phyloP scores from a whole-genome alignment of 2,888 invertebrate species.

The Mimas tiliae region DNA sequence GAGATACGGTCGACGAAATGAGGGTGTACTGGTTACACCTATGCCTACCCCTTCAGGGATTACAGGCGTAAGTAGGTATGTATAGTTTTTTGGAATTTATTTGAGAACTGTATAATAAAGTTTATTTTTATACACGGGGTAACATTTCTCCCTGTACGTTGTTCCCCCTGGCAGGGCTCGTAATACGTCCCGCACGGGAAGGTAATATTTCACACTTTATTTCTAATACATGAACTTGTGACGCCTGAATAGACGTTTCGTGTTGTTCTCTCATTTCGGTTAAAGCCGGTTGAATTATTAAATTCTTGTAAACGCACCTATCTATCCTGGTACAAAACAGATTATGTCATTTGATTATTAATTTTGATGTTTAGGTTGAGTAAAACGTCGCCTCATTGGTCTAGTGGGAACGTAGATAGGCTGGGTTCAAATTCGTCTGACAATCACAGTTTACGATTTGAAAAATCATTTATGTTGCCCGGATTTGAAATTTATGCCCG shows the following conservation, averaged over 20 bases:
- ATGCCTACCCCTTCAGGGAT: no score
- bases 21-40: no score
- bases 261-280: conserved; percentile 62
- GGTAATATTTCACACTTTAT: conserved; percentile 64
- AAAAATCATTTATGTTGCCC: no score
- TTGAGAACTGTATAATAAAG: no score
- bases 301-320: conserved; percentile 39
- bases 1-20: no score
- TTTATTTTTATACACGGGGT: conserved; percentile 34
- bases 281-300: conserved; percentile 66
- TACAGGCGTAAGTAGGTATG: no score
- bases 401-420: no score
- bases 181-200: conserved; percentile 45
- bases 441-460: no score
- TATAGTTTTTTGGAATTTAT: no score
- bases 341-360: conserved; percentile 12
- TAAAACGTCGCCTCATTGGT: no score
- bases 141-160: conserved; percentile 36
- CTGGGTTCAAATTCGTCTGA: no score
- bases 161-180: conserved; percentile 24
- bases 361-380: background rate
- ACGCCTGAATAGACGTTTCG: conserved; percentile 54
- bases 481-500: no score
- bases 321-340: conserved; percentile 28
- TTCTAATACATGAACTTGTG: conserved; percentile 57